Evolutionary conservation across 1,140 invertebrate species (phyloP), one percentile per base, ranked within the genome.

Genomic region (Heliconius hermathena): DNA sequence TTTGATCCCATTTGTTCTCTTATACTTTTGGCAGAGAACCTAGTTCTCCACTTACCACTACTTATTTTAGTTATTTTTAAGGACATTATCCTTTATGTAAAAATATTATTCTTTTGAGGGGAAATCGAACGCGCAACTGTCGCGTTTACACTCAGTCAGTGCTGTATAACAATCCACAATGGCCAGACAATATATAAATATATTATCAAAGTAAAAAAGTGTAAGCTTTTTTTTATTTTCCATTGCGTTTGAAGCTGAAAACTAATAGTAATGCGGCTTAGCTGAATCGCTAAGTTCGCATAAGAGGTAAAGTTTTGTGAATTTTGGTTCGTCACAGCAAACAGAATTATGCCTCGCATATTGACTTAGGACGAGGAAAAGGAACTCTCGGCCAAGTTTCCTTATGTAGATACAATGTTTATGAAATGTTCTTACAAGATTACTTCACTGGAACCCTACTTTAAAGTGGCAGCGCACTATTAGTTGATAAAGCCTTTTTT

Each of bases 331-430:
- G 2, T 66, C 3, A 66, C 8, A 16, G 60, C 26, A 29, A 66
- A 66, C 26, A 66, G 60, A 66, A 66, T 29, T 66, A 66, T 66
- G 13, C 60, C 29, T 3, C 60, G 26, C 16, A 5, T 66, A 22
- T 66, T 66, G 60, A 66, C 60, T 66, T 66, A 66, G 60, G 60
- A 66, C 60, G 60, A 66, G 60, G 60, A 16, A 29, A 66, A 26
- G 60, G 60, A 26, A 11, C 26, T 26, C 26, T 66, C 3, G 26
- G 60, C 26, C 60, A 8, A 26, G 57, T 66, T 9, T 11, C 22
- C 57, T 26, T 26, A 13, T 66, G 60, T 66, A 16, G 26, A 29
- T 66, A 66, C 60, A 29, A 16, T 66, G 60, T 16, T 66, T 66
- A 66, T 29, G 60, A 66, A 66, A 66, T 66, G 60, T 26, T 66